These are phyloP conservation scores for Pteria penguin DNA, from an alignment of 2,888 invertebrate species.

Conservation along the genomic window DNA sequence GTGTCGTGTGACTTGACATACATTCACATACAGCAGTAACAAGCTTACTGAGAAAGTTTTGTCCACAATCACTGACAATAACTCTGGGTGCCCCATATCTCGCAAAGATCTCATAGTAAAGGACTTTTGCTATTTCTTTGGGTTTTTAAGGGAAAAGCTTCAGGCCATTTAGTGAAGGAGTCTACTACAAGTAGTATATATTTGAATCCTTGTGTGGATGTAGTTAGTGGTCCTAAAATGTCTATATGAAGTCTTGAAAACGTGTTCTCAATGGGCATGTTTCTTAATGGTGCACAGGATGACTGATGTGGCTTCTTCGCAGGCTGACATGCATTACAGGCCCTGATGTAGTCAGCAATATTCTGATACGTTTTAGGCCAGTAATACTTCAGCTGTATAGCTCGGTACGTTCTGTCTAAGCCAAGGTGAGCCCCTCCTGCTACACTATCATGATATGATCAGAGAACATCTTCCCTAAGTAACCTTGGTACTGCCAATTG, in stretches of 20 bases:
- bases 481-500: conserved; percentile 28
- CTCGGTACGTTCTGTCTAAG: conserved; percentile 24
- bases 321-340: conserved; percentile 40
- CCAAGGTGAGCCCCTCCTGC: conserved; percentile 33
- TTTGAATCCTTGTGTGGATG: conserved; percentile 84
- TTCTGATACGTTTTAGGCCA: conserved; percentile 40
- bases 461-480: conserved; percentile 20
- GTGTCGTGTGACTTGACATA: conserved; percentile 45
- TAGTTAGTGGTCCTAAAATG: conserved; percentile 46
- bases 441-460: conserved; percentile 37
- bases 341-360: conserved; percentile 12
- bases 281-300: conserved; percentile 34
- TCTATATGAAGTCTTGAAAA: conserved; percentile 47
- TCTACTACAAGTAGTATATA: conserved; percentile 56
- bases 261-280: conserved; percentile 38
- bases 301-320: conserved; percentile 24
- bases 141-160: conserved; percentile 50
- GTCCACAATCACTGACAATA: conserved; percentile 52
- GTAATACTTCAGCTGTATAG: conserved; percentile 34
- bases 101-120: conserved; percentile 50
- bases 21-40: conserved; percentile 46
- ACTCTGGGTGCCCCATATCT: conserved; percentile 51
- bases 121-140: conserved; percentile 45
- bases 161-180: conserved; percentile 47
- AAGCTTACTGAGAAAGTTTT: too few relatives aligned